Evolutionary conservation across 2,888 invertebrate genomes (phyloP), one percentile per base, ranked within the genome.

Genomic region (Trachelus iudaicus): DNA sequence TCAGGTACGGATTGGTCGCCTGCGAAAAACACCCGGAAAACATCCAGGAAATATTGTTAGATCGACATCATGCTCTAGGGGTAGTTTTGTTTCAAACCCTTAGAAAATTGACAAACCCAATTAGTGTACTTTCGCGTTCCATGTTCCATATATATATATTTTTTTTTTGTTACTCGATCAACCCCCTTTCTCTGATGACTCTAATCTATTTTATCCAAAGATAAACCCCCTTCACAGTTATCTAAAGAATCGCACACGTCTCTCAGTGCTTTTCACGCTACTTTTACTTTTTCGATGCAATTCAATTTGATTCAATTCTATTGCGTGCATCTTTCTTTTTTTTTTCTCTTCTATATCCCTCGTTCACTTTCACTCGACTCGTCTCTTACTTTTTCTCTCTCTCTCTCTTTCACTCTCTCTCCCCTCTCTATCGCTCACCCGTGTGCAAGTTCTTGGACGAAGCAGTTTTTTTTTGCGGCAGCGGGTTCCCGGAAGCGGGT

Each of bases 1-100:
- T 96, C 93, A 97, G 94, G 94, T 97, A 98, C 89, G 97, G 97
- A 92, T 96, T 97, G 92, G 97, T 96, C 91, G 97, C 96, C 96
- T 97, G 94, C 85, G 92, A 92, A 89, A 74, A 75, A 80, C 56
- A 77, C 76, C 78, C 76, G 79, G 88, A 84, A 81, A 73, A 79
- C 80, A 88, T 87, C 88, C 90, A 88, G 89, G 89, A 69, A 30
- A 34, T 15, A 35, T 4, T 23, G 69, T 69, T 30, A 34, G 31
- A 76, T 6, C n/a, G 34, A 34, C 1, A 34, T 34, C 6, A 3
- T 15, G 69, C 1, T 69, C 40, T 6, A 15, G 15, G 15, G 15
- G 4, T 40, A 15, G 15, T 15, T 40, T 40, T 40, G 11, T 1
- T 15, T 40, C 1, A 15, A 6, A 0, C 40, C 40, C 40, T 40